These are phyloP conservation scores for Yponomeuta evonymella DNA, from an alignment of 2,888 invertebrate species.

Conservation along the genomic window DNA sequence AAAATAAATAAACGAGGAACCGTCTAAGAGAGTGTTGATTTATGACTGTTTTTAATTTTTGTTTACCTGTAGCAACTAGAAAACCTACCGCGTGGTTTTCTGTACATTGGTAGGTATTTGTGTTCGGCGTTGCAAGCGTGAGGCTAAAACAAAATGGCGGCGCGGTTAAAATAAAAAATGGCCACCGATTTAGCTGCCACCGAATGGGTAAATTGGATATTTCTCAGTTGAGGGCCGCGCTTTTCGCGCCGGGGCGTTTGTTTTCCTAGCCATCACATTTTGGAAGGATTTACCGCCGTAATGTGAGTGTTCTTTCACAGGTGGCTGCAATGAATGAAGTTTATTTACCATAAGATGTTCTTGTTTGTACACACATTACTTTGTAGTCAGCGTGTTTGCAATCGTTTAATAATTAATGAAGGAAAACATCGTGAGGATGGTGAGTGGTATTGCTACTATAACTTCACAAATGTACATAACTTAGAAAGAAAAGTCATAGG, in stretches of 20 bases:
- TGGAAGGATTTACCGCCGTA: background rate
- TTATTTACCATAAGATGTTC: background rate
- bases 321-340: background rate
- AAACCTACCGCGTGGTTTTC: background rate
- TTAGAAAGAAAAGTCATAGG: too few relatives aligned
- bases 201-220: constrained; percentile 70
- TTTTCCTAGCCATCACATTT: background rate
- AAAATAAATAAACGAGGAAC: too few relatives aligned
- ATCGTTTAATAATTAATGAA: too few relatives aligned
- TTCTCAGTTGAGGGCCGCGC: constrained; percentile 42
- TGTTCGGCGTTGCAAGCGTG: constrained; percentile 22
- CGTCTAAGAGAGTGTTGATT: too few relatives aligned
- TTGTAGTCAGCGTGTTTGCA: too few relatives aligned
- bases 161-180: constrained; percentile 60
- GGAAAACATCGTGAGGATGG: too few relatives aligned
- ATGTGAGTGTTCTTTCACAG: background rate
- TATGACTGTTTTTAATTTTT: too few relatives aligned
- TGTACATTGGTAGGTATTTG: background rate
- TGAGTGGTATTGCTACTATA: too few relatives aligned
- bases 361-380: too few relatives aligned
- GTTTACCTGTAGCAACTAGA: too few relatives aligned
- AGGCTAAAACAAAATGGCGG: constrained; percentile 52
- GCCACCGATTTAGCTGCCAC: constrained; percentile 64
- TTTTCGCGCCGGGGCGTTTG: background rate
- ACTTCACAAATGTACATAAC: too few relatives aligned